phyloP scores from a whole-genome alignment of 2,888 invertebrate genomes.

The Cepaea hortensis region DNA sequence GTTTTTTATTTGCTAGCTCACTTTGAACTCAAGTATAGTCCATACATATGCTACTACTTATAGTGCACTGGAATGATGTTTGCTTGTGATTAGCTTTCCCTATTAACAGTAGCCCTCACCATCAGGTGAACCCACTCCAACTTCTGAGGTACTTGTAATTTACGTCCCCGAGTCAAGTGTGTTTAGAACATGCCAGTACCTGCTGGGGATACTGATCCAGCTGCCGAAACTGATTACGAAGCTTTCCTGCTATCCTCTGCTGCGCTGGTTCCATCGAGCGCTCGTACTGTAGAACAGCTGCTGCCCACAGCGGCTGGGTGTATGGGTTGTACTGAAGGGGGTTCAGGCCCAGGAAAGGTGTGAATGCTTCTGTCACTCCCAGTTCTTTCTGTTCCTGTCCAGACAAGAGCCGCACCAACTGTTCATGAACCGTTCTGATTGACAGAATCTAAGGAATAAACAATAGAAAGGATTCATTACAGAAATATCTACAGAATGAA shows the following conservation, averaged over 20 bases:
- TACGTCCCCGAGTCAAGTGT: no score
- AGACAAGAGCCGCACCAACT: constrained; percentile 85
- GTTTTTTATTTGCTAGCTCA: not conserved
- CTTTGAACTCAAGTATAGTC: no score
- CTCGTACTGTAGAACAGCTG: constrained; percentile 84
- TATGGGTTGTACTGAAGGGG: constrained; percentile 84
- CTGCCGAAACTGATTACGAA: constrained; percentile 84
- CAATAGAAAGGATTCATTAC: no score
- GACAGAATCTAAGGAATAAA: constrained; percentile 80
- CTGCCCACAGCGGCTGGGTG: constrained; percentile 83
- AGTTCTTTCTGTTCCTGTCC: constrained; percentile 82
- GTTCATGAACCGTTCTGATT: constrained; percentile 86
- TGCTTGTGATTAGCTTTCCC: no score
- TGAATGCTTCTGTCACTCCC: constrained; percentile 80
- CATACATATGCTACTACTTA: no score
- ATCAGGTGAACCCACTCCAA: no score
- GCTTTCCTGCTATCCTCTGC: constrained; percentile 86
- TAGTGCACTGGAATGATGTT: no score
- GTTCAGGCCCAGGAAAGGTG: constrained; percentile 84
- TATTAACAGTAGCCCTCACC: no score
- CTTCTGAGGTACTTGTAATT: no score
- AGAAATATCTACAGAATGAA: not conserved
- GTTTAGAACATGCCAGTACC: constrained; percentile 75
- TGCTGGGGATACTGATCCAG: constrained; percentile 83
- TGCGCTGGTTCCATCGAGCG: constrained; percentile 86